Evolutionary conservation across 2,113 vertebrate genomes (phyloP), one percentile per base, ranked within the genome.

Genomic region (Kryptolebias marmoratus): DNA sequence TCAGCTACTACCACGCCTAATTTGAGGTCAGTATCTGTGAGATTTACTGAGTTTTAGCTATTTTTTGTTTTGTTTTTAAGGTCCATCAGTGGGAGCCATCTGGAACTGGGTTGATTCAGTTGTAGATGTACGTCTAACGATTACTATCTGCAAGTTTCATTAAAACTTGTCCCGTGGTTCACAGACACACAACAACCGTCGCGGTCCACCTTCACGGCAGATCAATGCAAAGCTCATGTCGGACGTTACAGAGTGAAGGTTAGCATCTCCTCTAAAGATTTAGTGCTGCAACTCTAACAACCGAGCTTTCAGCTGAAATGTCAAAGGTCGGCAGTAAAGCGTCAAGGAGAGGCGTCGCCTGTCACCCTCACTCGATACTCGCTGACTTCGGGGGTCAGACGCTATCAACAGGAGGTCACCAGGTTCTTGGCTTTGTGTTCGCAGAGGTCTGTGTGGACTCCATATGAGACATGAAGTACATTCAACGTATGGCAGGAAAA

Each of bases 401-500:
- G 63, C 67, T 79, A 86, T 84, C 87, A 85, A 81, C 80, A 70
- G 79, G 66, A 75, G 87, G 82, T 86, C 77, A 73, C 55, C n/a
- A 30, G 64, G 77, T 67, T 75, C 68, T 77, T 28, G 56, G 65
- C 81, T 68, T 73, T 65, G 58, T 57, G 68, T 52, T 66, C 59
- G 10, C 48, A 47, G 49, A 42, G 55, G 70, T 75, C 56, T 70
- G 68, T 5, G 64, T 18, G 47, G 68, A 59, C 54, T 52, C 64
- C 54, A 44, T 54, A 68, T 11, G 36, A 63, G 63, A 84, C 81
- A 66, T 76, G 80, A 78, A 64, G 74, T 82, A 80, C 80, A 81
- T 59, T 44, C 31, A 15, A 66, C 5, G 64, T 73, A 55, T 79
- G 82, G 79, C 71, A 74, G 58, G 48, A 75, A 87, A 84, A 84